A percentile compares a stretch with the other conserved stretches of the same genome.
Conservation (phyloP, 2,797 vertebrate genomes). For the Limosa lapponica region DNA sequence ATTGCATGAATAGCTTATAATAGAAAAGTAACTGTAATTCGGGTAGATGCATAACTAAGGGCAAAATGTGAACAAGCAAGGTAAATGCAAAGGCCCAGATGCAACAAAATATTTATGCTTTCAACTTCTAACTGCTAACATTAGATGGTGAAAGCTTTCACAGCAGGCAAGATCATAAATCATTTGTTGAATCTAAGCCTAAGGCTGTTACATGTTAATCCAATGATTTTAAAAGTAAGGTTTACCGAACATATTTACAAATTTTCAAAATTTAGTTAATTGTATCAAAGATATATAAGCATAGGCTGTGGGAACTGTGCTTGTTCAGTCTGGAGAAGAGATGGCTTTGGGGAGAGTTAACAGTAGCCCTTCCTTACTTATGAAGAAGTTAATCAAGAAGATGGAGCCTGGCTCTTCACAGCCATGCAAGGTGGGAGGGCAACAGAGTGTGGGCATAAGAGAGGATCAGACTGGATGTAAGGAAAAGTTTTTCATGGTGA, state of each 20-base stretch:
- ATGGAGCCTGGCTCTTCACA: background rate
- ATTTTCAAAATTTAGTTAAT: background rate
- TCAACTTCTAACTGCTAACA: conserved; percentile 13
- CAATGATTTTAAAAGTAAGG: conserved; percentile 3
- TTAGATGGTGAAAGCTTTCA: conserved; percentile 35
- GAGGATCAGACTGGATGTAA: background rate
- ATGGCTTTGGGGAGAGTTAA: background rate
- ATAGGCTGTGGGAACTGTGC: background rate
- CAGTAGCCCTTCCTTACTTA: background rate
- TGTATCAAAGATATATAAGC: background rate
- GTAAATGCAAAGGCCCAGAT: background rate
- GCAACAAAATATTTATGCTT: conserved; percentile 37
- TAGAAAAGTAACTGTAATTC: conserved; percentile 9
- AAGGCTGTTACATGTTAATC: conserved; percentile 6
- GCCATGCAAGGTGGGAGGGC: background rate
- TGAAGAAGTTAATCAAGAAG: background rate
- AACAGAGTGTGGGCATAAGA: background rate
- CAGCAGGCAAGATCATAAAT: conserved; percentile 20
- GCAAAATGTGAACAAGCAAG: conserved; percentile 27
- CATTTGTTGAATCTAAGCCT: conserved; percentile 20
- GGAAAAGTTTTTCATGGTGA: background rate
- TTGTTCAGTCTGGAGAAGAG: background rate
- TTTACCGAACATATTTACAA: background rate
- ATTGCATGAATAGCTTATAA: background rate
- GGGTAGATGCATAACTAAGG: conserved; percentile 1